These are phyloP conservation scores for Noturus placidus DNA, from an alignment of 2,113 vertebrate genomes.

Conservation along the genomic window DNA sequence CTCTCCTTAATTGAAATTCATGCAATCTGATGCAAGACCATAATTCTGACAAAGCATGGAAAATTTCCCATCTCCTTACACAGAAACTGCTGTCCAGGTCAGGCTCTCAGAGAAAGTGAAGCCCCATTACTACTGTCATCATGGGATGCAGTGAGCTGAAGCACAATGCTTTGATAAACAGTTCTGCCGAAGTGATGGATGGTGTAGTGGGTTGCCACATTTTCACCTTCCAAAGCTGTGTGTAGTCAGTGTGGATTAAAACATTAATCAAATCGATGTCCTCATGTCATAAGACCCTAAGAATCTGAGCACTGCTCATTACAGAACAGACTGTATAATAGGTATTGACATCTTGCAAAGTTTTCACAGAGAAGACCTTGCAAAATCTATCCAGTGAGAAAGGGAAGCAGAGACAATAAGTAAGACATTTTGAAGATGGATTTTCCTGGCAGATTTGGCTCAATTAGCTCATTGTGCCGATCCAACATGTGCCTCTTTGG, in stretches of 20 bases:
- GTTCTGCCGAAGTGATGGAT: constrained; percentile 48
- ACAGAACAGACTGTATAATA: constrained; percentile 47
- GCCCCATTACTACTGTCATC: constrained; percentile 38
- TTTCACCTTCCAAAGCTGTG: constrained; percentile 44
- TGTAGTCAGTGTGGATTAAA: constrained; percentile 57
- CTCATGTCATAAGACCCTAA: constrained; percentile 48
- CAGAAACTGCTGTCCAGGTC: constrained; percentile 17
- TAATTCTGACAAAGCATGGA: constrained; percentile 29
- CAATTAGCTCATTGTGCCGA: not conserved
- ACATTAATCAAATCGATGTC: constrained; percentile 56
- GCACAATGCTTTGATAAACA: constrained; percentile 36
- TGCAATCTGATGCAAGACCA: constrained; percentile 35
- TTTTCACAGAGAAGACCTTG: not conserved
- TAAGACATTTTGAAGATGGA: constrained; percentile 35
- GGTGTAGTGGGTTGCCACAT: constrained; percentile 8
- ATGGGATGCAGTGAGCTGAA: not conserved
- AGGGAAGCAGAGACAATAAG: constrained; percentile 13
- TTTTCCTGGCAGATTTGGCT: not conserved
- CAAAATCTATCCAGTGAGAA: not conserved
- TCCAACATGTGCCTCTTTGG: constrained; percentile 5
- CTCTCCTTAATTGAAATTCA: constrained; percentile 45
- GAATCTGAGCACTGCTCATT: constrained; percentile 45
- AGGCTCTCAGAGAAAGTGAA: constrained; percentile 23
- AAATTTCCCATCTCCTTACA: constrained; percentile 30
- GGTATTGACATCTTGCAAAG: constrained; percentile 36